Evolutionary conservation across 1,140 invertebrate species (phyloP).

Genomic region (Magallana angulata): DNA sequence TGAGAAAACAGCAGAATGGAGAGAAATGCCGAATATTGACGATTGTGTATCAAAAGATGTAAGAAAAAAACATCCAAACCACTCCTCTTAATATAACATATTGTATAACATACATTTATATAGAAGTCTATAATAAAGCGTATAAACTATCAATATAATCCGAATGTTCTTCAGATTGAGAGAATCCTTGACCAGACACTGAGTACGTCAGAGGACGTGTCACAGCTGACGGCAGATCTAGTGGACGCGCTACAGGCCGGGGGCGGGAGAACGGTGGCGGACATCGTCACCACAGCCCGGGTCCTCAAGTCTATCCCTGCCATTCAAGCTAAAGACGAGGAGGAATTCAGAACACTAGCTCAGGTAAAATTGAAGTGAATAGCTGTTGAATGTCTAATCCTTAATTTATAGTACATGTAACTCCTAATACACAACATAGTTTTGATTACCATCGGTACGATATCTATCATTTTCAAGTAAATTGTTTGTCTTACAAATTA

Average conservation of each 20-base stretch:
- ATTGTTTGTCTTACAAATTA: too few species aligned
- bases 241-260: background rate
- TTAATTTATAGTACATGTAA: background rate
- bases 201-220: slow-evolving; percentile 37
- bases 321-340: slow-evolving; percentile 5
- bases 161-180: background rate
- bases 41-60: slow-evolving; percentile 65
- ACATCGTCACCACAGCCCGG: slow-evolving; percentile 43
- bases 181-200: background rate
- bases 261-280: slow-evolving; percentile 37
- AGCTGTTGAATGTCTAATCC: too few species aligned
- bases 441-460: too few species aligned
- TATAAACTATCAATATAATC: too few species aligned
- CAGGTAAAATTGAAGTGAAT: background rate
- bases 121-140: too few species aligned
- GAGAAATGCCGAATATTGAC: slow-evolving; percentile 57
- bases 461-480: background rate
- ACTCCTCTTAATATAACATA: too few species aligned
- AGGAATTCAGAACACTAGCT: background rate
- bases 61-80: background rate
- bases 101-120: too few species aligned
- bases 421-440: too few species aligned
- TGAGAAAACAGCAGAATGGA: slow-evolving; percentile 56
- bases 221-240: slow-evolving; percentile 35
- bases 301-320: background rate